Evolutionary conservation across 2,888 invertebrate species (phyloP), one percentile per base, ranked within the genome.

Genomic region (Machimus atricapillus): DNA sequence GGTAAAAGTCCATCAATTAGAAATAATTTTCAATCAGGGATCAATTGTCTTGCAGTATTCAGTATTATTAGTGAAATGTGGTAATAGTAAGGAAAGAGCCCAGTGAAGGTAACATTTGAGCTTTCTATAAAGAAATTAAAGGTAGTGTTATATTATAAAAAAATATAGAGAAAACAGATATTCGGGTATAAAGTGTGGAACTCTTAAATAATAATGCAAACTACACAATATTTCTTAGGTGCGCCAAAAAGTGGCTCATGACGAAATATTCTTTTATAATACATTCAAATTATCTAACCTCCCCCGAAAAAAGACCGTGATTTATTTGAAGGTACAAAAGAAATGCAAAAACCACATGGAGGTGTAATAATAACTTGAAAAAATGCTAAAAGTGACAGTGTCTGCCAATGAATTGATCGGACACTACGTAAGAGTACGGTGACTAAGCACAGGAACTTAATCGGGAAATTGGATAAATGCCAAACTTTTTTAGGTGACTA

Each of bases 381-480:
- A 78, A 78, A 46, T 43, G 40, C 37, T 78, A 43, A 78, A 78
- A 78, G 78, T 78, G 40, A 78, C 19, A 19, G 43, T 12, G 43
- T 23, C 40, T 40, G 23, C 40, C 40, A 78, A 78, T 78, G 37
- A 34, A 78, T 78, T 78, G 37, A 40, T 78, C 43, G 78, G 19
- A 43, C 37, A 37, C 78, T 23, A 78, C 34, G 37, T 78, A 43
- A 23, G 23, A 12, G 6, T 23, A 4, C 37, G n/a, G 78, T 78
- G 78, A 78, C 78, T 78, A 78, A 78, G 78, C 37, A 78, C n/a
- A 78, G 78, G 37, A 78, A 78, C 43, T 78, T 78, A 78, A 77
- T 78, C 78, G 78, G 43, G 19, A 78, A 78, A 78, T 78, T 78
- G 78, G 78, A 43, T 78, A 40, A 43, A 40, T 78, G 78, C 78